Percentiles rank a stretch among this genome's conserved stretches.
These are phyloP conservation scores for Synchiropus splendidus DNA, from an alignment of 2,113 vertebrate genomes.

Conservation along the genomic window DNA sequence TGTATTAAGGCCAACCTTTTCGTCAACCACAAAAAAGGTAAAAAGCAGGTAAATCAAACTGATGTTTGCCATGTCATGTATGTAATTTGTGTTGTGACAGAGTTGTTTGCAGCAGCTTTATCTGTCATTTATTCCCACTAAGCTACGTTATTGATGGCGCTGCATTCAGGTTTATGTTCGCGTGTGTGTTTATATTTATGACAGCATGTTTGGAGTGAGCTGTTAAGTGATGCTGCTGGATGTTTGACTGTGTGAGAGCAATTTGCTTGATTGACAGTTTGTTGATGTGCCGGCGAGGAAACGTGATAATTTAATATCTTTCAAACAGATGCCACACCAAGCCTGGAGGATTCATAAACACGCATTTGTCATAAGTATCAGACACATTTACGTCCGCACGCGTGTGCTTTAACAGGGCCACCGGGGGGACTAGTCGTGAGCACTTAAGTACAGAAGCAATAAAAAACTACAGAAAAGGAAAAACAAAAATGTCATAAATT, in stretches of 20 bases:
- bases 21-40: no score
- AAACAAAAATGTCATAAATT: no score
- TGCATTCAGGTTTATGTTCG: no score
- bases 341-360: slow-evolving; percentile 13
- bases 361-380: slow-evolving; percentile 14
- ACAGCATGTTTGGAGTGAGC: slow-evolving; percentile 9
- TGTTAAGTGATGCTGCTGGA: not conserved
- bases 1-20: no score
- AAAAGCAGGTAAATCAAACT: no score
- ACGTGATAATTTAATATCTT: slow-evolving; percentile 47
- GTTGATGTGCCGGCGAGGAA: slow-evolving; percentile 20
- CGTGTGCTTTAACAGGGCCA: slow-evolving; percentile 23
- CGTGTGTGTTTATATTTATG: slow-evolving; percentile 10
- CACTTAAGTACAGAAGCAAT: no score
- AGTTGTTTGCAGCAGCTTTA: slow-evolving; percentile 7
- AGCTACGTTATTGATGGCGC: no score
- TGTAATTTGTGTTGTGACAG: no score
- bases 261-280: slow-evolving; percentile 45
- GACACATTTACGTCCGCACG: slow-evolving; percentile 28
- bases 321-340: slow-evolving; percentile 49
- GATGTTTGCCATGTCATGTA: no score
- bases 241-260: slow-evolving; percentile 9
- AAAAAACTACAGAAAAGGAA: no score
- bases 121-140: slow-evolving; percentile 10
- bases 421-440: slow-evolving; percentile 2